Conservation (phyloP, 2,888 invertebrate species). For the Drosophila cracens region DNA sequence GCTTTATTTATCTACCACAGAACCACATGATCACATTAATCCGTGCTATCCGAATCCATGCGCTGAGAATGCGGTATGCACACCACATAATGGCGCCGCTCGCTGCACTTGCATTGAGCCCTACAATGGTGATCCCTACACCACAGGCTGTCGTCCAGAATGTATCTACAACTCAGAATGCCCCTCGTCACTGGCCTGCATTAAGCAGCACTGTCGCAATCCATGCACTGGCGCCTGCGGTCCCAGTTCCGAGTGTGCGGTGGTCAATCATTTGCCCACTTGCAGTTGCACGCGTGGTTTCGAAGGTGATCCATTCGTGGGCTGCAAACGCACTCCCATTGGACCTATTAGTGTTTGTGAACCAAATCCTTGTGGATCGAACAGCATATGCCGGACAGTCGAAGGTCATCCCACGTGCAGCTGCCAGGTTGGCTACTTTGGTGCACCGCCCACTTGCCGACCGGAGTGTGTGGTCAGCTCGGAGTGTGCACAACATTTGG, state of each 20-base stretch:
- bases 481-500: constrained; percentile 90
- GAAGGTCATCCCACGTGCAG: constrained; percentile 91
- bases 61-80: constrained; percentile 93
- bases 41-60: constrained; percentile 93
- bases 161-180: constrained; percentile 94
- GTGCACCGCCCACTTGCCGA: constrained; percentile 91
- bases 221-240: constrained; percentile 95
- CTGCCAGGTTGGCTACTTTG: constrained; percentile 90
- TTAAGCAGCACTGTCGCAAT: constrained; percentile 93
- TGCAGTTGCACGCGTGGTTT: constrained; percentile 92
- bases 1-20: constrained; percentile 38
- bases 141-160: constrained; percentile 93
- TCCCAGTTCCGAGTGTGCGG: constrained; percentile 92
- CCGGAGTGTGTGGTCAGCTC: constrained; percentile 92
- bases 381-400: constrained; percentile 90
- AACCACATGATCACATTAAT: constrained; percentile 74
- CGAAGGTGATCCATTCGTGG: constrained; percentile 93
- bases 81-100: constrained; percentile 88
- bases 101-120: constrained; percentile 95
- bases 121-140: constrained; percentile 94
- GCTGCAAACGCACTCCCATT: constrained; percentile 88
- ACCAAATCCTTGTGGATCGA: constrained; percentile 92
- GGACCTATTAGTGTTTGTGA: constrained; percentile 87
- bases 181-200: constrained; percentile 90
- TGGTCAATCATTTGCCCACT: constrained; percentile 92